phyloP scores from a whole-genome alignment of 1,140 invertebrate species.

The Condylostylus longicornis region DNA sequence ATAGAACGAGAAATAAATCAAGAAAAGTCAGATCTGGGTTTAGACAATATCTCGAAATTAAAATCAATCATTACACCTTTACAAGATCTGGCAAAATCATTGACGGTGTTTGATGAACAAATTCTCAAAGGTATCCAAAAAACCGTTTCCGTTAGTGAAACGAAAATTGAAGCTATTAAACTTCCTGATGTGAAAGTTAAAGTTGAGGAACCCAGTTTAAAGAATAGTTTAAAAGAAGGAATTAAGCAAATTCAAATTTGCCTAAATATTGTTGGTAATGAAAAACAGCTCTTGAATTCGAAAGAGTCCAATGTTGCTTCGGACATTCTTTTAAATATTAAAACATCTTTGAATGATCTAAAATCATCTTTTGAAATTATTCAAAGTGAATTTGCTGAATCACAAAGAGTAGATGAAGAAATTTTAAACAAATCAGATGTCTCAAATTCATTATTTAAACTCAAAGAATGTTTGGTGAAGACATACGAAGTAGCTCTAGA shows the following conservation, averaged over 20 bases:
- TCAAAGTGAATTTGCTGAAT: conserved; percentile 13
- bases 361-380: conserved; percentile 21
- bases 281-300: conserved; percentile 1
- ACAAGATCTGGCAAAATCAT: conserved; percentile 10
- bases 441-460: conserved; percentile 23
- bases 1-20: too few relatives aligned
- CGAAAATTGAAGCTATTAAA: conserved; percentile 9
- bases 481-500: conserved; percentile 17
- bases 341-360: conserved; percentile 20
- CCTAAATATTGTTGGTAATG: conserved; percentile 12
- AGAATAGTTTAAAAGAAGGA: too few relatives aligned
- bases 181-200: conserved; percentile 19
- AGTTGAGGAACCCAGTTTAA: conserved; percentile 13
- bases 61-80: conserved; percentile 9
- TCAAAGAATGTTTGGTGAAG: conserved; percentile 28
- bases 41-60: conserved; percentile 1
- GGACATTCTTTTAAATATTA: too few relatives aligned
- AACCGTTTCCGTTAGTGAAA: conserved; percentile 1
- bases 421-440: conserved; percentile 19
- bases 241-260: conserved; percentile 24
- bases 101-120: conserved; percentile 9
- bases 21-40: too few relatives aligned
- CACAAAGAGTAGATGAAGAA: conserved; percentile 14
- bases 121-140: too few relatives aligned
- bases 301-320: too few relatives aligned